Evolutionary conservation across 2,797 vertebrate genomes (phyloP).

Genomic region (Sciurus carolinensis): DNA sequence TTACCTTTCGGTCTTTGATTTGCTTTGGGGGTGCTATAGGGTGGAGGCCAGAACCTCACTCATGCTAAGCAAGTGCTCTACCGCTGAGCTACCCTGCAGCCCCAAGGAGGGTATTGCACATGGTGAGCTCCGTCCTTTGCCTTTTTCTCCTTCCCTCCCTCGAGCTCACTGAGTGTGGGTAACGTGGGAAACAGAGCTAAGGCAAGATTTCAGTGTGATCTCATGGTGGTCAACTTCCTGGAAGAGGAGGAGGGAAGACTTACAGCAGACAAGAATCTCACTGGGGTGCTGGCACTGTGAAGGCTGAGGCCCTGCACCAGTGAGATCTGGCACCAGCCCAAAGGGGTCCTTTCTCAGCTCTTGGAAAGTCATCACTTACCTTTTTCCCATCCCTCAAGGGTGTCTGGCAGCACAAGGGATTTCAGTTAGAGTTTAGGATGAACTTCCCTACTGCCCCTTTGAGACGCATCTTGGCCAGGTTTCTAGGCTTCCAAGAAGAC

Average conservation of each 20-base stretch:
- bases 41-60: background rate
- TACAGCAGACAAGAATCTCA: no score
- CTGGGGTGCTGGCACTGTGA: background rate
- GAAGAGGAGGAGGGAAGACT: background rate
- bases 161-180: background rate
- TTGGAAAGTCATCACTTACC: background rate
- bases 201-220: background rate
- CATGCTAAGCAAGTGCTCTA: background rate
- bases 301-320: background rate
- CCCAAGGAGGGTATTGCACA: background rate
- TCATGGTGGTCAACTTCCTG: background rate
- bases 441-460: background rate
- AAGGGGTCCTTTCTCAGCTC: background rate
- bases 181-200: background rate
- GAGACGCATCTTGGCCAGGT: background rate
- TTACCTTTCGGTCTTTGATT: background rate
- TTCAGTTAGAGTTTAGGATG: constrained; percentile 42
- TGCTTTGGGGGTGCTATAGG: background rate
- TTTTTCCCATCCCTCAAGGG: background rate
- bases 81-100: background rate
- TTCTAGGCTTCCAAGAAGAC: background rate
- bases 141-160: background rate
- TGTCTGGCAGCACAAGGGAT: background rate
- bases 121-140: background rate
- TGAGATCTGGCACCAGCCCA: no score